phyloP scores from a whole-genome alignment of 1,140 invertebrate species.

The Venustaconcha ellipsiformis region DNA sequence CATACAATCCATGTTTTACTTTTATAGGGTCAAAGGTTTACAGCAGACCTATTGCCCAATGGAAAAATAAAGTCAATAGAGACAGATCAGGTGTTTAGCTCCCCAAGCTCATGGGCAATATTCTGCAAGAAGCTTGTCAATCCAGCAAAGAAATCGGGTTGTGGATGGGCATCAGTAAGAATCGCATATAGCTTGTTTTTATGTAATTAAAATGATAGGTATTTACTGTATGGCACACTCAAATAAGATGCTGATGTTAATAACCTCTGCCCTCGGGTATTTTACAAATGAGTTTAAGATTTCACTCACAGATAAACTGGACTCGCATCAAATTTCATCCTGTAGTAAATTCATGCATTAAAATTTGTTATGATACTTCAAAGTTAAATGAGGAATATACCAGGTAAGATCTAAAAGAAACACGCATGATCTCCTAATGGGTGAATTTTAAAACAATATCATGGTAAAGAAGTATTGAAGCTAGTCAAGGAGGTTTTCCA shows the following conservation, averaged over 20 bases:
- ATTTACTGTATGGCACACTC: neutral
- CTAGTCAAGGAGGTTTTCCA: no score
- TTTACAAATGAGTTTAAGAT: neutral
- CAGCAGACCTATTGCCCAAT: conserved; percentile 85
- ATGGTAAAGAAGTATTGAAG: no score
- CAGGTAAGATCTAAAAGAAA: no score
- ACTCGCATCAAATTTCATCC: no score
- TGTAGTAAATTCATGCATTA: no score
- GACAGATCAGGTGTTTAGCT: conserved; percentile 87
- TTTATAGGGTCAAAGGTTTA: conserved; percentile 86
- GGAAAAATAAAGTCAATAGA: conserved; percentile 91
- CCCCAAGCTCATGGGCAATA: conserved; percentile 93
- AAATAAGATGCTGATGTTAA: neutral
- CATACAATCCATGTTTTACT: no score
- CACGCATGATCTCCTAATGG: no score
- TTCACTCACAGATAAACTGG: neutral
- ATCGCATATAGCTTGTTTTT: neutral
- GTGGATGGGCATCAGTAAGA: conserved; percentile 85
- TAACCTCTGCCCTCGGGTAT: neutral
- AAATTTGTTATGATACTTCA: no score
- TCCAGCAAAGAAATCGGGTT: conserved; percentile 90
- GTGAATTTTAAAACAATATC: no score
- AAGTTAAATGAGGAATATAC: no score
- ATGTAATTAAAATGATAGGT: neutral
- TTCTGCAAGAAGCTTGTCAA: conserved; percentile 92